Evolutionary conservation across 2,888 invertebrate genomes (phyloP), one percentile per base, ranked within the genome.

Genomic region (Diloba caeruleocephala): DNA sequence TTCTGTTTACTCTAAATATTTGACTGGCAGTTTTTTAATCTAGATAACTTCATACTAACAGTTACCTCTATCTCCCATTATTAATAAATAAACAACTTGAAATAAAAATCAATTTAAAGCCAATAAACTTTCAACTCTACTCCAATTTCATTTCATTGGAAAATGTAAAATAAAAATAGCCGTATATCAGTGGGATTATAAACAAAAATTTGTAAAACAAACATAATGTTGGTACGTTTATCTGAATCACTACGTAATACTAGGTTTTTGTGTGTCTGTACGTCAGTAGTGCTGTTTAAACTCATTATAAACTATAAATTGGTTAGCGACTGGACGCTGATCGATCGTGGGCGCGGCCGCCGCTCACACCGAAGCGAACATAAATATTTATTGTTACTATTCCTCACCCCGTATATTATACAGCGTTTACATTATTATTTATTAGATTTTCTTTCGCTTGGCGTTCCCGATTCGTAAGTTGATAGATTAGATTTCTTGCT

Each of bases 261-360:
- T 26, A n/a, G 10, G 26, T 10, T n/a, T n/a, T 1, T 12, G 39
- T 25, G 17, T 13, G 37, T 4, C 7, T 13, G 17, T 23, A 41
- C 45, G 32, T 46, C 52, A 42, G 61, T 65, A 39, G 29, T 37
- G 34, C 63, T 69, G 72, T 63, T 71, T 61, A 59, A 74, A 69
- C 69, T 78, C 74, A 75, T 74, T 67, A 61, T 48, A 64, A 72
- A 69, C 71, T 72, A 73, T 69, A 74, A 76, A 74, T 76, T 68
- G 46, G 53, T 51, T 57, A 54, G 64, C 61, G 52, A 62, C 57
- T 56, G 55, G 74, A 65, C 69, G 54, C 49, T 73, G 77, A 79
- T 74, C 59, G 74, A 79, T 74, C 36, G 54, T 19, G 37, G 31
- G 25, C 26, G 37, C 33, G 45, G 45, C 23, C 44, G 53, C 34